Percentiles rank a stretch among this genome's conserved stretches.
Conservation (phyloP, 2,113 vertebrate genomes). For the Eulacestoma nigropectus region DNA sequence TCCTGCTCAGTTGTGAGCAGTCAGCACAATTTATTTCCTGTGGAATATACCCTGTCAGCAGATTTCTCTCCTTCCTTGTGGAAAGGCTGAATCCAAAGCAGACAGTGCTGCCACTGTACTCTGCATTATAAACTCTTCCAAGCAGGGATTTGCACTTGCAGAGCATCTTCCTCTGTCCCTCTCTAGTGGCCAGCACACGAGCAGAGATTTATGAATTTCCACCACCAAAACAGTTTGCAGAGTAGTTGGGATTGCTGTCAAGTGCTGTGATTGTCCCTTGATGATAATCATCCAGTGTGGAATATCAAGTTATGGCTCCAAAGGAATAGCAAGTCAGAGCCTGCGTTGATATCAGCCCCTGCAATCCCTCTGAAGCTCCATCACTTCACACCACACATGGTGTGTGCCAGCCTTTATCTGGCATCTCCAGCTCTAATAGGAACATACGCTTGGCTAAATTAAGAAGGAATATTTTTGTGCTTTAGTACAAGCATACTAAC, state of each 20-base stretch:
- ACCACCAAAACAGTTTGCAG: not conserved
- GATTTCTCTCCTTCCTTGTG: not conserved
- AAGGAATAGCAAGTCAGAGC: not conserved
- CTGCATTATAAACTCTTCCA: not conserved
- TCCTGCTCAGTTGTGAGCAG: not conserved
- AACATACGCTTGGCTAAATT: slow-evolving; percentile 39
- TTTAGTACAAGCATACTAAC: slow-evolving; percentile 9
- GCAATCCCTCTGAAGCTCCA: not conserved
- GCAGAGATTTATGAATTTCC: not conserved
- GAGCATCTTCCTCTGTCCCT: not conserved
- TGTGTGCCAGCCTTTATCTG: not conserved
- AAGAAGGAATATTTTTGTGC: slow-evolving; percentile 32
- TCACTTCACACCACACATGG: slow-evolving; percentile 20
- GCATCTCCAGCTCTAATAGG: slow-evolving; percentile 23
- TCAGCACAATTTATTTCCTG: not conserved
- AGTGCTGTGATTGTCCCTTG: not conserved
- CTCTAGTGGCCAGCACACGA: not conserved
- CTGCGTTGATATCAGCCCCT: not conserved
- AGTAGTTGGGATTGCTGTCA: not conserved
- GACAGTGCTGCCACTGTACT: not conserved
- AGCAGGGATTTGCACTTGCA: not conserved
- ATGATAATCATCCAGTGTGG: not conserved
- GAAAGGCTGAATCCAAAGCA: not conserved
- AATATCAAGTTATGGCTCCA: not conserved
- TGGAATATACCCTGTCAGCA: not conserved